Percentiles rank a stretch among this genome's conserved stretches.
phyloP scores from a whole-genome alignment of 2,113 vertebrate genomes.

The Triplophysa tibetana region DNA sequence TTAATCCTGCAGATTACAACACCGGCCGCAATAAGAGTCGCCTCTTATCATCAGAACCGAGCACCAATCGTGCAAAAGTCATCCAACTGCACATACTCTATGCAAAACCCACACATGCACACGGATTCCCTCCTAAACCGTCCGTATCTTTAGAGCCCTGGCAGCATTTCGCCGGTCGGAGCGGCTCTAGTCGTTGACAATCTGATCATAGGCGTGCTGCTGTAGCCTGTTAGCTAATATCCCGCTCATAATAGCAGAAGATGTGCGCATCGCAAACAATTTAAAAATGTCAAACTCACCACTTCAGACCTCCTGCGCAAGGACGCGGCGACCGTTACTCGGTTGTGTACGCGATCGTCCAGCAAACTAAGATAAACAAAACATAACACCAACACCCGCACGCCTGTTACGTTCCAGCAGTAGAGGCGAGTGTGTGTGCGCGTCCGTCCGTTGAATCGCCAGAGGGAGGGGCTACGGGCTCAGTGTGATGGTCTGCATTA shows the following conservation, averaged over 20 bases:
- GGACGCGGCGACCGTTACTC: constrained; percentile 11
- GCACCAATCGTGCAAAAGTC: background rate
- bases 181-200: background rate
- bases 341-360: background rate
- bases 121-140: background rate
- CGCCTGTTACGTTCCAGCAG: background rate
- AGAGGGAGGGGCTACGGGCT: background rate
- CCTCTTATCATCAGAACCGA: background rate
- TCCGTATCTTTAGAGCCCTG: background rate
- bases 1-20: constrained; percentile 35
- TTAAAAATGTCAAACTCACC: constrained; percentile 26
- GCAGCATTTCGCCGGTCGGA: constrained; percentile 13
- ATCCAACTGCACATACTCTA: background rate
- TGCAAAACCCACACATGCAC: background rate
- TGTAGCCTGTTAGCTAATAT: constrained; percentile 36
- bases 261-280: constrained; percentile 19
- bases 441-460: constrained; percentile 27
- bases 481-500: background rate
- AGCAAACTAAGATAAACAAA: constrained; percentile 17
- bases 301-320: background rate
- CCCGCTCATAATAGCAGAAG: background rate
- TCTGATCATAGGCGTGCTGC: constrained; percentile 4
- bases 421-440: background rate
- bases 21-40: background rate
- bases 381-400: background rate